These are phyloP conservation scores for Helostoma temminkii DNA, from an alignment of 2,797 vertebrate species.

Conservation along the genomic window DNA sequence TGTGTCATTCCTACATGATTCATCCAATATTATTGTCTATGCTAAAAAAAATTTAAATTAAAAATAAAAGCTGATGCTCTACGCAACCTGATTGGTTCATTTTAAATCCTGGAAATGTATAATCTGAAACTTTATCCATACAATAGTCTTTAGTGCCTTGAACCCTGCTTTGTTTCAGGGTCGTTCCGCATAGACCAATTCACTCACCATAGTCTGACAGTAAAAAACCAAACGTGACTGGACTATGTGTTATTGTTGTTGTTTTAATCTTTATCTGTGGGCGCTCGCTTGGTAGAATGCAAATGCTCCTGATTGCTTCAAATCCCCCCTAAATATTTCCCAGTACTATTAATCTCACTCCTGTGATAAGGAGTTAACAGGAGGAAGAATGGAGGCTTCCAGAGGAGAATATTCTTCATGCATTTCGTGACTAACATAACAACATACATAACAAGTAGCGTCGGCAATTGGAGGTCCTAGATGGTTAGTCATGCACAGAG, in stretches of 20 bases:
- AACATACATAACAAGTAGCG: slow-evolving; percentile 43
- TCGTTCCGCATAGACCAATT: slow-evolving; percentile 6
- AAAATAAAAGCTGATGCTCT: too few species aligned
- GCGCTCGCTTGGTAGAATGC: slow-evolving; percentile 33
- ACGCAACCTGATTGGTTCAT: background rate
- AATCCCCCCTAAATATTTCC: slow-evolving; percentile 12
- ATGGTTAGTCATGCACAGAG: slow-evolving; percentile 38
- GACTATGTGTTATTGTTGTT: slow-evolving; percentile 22
- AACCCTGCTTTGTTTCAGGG: slow-evolving; percentile 8
- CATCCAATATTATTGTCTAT: too few species aligned
- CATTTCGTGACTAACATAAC: slow-evolving; percentile 53
- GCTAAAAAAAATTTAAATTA: too few species aligned
- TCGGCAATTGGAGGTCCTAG: slow-evolving; percentile 29
- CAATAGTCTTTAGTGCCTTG: background rate
- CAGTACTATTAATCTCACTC: slow-evolving; percentile 36
- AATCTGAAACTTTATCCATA: background rate
- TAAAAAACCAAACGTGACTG: slow-evolving; percentile 10
- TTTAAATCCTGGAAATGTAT: background rate
- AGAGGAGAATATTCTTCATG: slow-evolving; percentile 25
- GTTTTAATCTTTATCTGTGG: slow-evolving; percentile 25
- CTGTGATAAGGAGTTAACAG: slow-evolving; percentile 42
- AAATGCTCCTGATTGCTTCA: slow-evolving; percentile 33
- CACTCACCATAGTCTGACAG: background rate
- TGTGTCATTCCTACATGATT: too few species aligned
- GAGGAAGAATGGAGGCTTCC: slow-evolving; percentile 18